Conservation (phyloP, 2,797 vertebrate species). For the Enteromius trimaculatus region DNA sequence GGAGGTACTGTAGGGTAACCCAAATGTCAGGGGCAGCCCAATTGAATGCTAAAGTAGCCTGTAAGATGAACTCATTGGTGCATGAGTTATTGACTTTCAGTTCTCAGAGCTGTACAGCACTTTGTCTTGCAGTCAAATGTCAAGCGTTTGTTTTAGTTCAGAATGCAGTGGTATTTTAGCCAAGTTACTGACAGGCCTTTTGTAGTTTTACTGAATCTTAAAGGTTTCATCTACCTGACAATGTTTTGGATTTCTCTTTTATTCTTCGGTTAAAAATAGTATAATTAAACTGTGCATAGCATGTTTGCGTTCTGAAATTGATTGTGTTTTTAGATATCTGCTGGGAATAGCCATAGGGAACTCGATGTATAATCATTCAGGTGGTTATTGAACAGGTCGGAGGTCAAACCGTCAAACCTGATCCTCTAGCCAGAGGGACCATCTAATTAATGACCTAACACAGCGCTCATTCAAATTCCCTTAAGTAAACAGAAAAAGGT, state of each 20-base stretch:
- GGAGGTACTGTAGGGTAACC: conserved; percentile 47
- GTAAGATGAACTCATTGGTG: conserved; percentile 52
- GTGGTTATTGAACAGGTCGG: conserved; percentile 50
- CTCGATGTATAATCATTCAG: conserved; percentile 50
- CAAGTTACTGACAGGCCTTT: neutral
- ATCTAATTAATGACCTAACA: conserved; percentile 50
- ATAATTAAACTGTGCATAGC: neutral
- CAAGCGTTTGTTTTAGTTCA: conserved; percentile 61
- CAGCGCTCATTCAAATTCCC: conserved; percentile 22
- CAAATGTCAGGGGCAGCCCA: conserved; percentile 60
- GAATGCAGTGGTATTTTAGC: conserved; percentile 47
- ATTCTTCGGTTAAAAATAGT: neutral
- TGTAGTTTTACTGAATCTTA: conserved; percentile 3
- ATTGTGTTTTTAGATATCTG: conserved; percentile 25
- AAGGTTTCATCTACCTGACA: neutral
- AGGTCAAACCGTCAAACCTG: conserved; percentile 52
- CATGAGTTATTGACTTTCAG: conserved; percentile 62
- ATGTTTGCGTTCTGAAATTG: conserved; percentile 24
- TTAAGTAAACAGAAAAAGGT: conserved; percentile 11
- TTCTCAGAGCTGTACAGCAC: conserved; percentile 44
- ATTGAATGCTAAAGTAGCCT: conserved; percentile 55
- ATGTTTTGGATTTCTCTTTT: neutral
- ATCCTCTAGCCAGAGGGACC: conserved; percentile 24
- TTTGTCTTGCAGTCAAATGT: conserved; percentile 50
- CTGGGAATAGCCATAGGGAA: conserved; percentile 31